Conservation (phyloP, 1,140 invertebrate genomes). For the Apis florea region DNA sequence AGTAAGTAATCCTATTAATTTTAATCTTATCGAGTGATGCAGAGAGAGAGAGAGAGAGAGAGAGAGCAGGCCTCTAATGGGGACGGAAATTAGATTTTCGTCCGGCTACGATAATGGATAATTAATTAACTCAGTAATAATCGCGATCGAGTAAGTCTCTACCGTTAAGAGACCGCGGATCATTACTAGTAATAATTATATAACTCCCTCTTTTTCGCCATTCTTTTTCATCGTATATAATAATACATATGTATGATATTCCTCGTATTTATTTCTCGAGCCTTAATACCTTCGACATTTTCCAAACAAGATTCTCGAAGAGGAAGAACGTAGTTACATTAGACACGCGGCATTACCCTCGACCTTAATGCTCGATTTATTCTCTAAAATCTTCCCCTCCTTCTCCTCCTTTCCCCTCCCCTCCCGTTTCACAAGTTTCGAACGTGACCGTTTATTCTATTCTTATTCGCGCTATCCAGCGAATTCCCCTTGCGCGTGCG, state of each 20-base stretch:
- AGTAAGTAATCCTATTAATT: slow-evolving; percentile 27
- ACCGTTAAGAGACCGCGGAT: slow-evolving; percentile 18
- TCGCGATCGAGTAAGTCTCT: slow-evolving; percentile 1
- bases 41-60: neutral
- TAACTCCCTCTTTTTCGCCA: slow-evolving; percentile 13
- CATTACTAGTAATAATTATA: slow-evolving; percentile 48
- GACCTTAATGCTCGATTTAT: slow-evolving; percentile 1
- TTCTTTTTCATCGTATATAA: slow-evolving; percentile 11
- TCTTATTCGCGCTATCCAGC: slow-evolving; percentile 4
- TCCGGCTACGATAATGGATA: slow-evolving; percentile 37
- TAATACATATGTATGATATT: neutral
- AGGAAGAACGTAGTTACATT: neutral
- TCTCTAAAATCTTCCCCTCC: slow-evolving; percentile 1
- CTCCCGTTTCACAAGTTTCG: neutral
- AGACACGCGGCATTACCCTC: neutral
- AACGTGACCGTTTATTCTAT: slow-evolving; percentile 12
- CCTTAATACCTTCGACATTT: too few species aligned
- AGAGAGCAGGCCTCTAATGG: neutral
- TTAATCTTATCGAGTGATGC: slow-evolving; percentile 20
- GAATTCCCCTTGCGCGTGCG: slow-evolving; percentile 6
- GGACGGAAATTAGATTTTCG: slow-evolving; percentile 35
- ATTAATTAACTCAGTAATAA: slow-evolving; percentile 39
- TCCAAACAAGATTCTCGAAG: too few species aligned
- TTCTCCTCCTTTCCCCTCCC: too few species aligned
- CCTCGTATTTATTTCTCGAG: neutral